Base-by-base conservation (phyloP, 2,797 vertebrate genomes). In the Buphagus erythrorhynchus region DNA sequence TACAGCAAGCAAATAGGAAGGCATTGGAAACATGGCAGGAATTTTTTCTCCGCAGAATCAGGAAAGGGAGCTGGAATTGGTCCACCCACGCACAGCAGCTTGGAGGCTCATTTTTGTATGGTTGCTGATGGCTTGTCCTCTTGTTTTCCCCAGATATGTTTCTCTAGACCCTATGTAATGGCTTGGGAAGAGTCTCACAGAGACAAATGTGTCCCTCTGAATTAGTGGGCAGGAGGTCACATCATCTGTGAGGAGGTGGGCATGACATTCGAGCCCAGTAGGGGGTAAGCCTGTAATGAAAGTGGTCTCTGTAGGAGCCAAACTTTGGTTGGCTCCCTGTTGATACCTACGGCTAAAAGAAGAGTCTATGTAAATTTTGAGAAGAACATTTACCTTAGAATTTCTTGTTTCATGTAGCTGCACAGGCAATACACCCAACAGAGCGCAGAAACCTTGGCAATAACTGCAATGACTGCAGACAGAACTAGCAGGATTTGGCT, bases 291-390 rank as follows among this genome's bases (percentile, higher is more conserved):
- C 24, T 74, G 28, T 26, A 51, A n/a, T n/a, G 33, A 38, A 90
- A 74, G 16, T 11, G 15, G 3, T 40, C 8, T 71, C 40, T 22
- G 31, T 15, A 46, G 58, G 17, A 49, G 16, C 17, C 49, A 72
- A 21, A 29, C 10, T 80, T 77, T 9, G 18, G 20, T 48, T 36
- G 36, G 28, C 45, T 55, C 21, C 28, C 13, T 36, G 33, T 55
- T 5, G 1, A 55, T 28, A 80, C 18, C 28, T 28, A 10, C 0
- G 0, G 59, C 57, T 86, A 13, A 80, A 83, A 35, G 51, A 33
- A 62, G 25, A 59, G 5, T 28, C 62, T 31, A 0, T 19, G 6
- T 25, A 19, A 42, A 8, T 42, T 82, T 62, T 43, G 43, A 69
- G 43, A 58, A 8, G 14, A 6, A 11, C 5, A 45, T 11, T 36